These are phyloP conservation scores for Leuciscus waleckii DNA, from an alignment of 2,797 vertebrate species.

Conservation along the genomic window DNA sequence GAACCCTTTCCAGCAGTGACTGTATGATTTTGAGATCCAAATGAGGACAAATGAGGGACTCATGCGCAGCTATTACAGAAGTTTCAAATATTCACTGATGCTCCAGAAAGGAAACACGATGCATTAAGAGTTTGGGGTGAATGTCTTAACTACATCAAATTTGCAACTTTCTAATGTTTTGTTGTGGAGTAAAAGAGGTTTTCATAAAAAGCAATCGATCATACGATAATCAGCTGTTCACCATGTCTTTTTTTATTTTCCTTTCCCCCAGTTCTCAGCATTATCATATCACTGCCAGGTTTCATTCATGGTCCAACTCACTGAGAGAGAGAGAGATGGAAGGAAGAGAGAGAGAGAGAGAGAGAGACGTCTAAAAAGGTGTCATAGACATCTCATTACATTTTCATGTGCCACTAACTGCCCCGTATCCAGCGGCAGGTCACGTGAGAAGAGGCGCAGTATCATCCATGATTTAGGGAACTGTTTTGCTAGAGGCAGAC, in stretches of 20 bases:
- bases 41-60: too few relatives aligned
- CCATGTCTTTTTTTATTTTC: conserved; percentile 34
- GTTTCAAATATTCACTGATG: too few relatives aligned
- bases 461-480: conserved; percentile 67
- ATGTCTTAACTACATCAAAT: neutral
- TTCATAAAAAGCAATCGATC: neutral
- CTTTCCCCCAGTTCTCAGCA: conserved; percentile 66
- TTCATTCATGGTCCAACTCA: conserved; percentile 51
- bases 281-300: conserved; percentile 64
- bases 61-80: too few relatives aligned
- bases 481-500: conserved; percentile 59
- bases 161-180: neutral
- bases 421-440: conserved; percentile 62
- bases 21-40: too few relatives aligned
- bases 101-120: too few relatives aligned
- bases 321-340: conserved; percentile 36
- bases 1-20: too few relatives aligned
- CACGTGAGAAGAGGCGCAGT: conserved; percentile 51
- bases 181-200: neutral
- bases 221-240: neutral
- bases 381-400: conserved; percentile 74
- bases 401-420: conserved; percentile 70
- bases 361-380: conserved; percentile 45
- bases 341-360: neutral
- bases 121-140: too few relatives aligned